phyloP scores from a whole-genome alignment of 2,797 vertebrate species.

The Fratercula arctica region DNA sequence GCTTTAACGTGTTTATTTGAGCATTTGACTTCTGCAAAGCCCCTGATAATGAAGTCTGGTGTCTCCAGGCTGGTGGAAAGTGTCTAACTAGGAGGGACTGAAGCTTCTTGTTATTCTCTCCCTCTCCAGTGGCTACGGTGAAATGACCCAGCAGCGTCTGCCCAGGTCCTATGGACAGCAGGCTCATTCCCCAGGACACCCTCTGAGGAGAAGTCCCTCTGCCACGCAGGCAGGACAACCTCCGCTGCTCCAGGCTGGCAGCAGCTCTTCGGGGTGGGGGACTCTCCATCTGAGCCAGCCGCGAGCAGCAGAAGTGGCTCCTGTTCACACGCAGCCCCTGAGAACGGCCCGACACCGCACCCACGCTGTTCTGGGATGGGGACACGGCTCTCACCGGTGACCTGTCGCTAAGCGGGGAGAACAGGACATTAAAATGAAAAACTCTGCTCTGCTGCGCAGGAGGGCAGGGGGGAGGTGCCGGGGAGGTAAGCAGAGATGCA shows the following conservation, averaged over 20 bases:
- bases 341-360: fast-evolving
- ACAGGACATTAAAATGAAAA: background rate
- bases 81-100: background rate
- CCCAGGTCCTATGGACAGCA: background rate
- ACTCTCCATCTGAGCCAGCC: background rate
- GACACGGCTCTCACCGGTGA: fast-evolving
- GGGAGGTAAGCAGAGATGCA: background rate
- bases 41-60: background rate
- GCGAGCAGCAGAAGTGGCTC: background rate
- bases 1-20: background rate
- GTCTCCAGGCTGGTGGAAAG: background rate
- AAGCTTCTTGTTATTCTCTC: background rate
- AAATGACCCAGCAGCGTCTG: background rate
- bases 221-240: too few relatives aligned
- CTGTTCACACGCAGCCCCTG: background rate
- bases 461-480: background rate
- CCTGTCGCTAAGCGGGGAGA: background rate
- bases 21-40: background rate
- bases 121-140: background rate
- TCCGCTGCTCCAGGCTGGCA: background rate
- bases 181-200: background rate
- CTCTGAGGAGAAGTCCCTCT: background rate
- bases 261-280: background rate
- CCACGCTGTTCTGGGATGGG: background rate
- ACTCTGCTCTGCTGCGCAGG: background rate